Evolutionary conservation across 2,888 invertebrate species (phyloP).

Genomic region (Emmelina monodactyla): DNA sequence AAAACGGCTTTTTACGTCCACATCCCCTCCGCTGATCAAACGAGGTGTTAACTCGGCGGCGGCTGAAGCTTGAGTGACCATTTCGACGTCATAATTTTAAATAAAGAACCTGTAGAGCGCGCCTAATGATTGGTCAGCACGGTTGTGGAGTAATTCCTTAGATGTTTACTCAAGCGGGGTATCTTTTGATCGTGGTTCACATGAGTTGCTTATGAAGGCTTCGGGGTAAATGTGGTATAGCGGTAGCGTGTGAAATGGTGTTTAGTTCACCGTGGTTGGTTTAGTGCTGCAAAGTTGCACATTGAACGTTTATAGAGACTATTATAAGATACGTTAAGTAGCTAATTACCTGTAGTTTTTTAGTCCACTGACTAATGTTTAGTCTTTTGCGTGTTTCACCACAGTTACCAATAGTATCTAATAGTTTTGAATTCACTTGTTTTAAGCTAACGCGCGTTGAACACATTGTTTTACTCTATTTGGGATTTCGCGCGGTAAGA

Average conservation of each 20-base stretch:
- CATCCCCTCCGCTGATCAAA: slow-evolving; percentile 18
- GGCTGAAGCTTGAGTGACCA: slow-evolving; percentile 19
- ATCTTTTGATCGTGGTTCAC: background rate
- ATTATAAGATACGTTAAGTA: no score
- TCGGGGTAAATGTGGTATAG: background rate
- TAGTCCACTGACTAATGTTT: no score
- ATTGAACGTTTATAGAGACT: no score
- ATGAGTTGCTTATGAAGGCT: background rate
- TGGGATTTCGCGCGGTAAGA: no score
- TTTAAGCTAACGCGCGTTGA: no score
- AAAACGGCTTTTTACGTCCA: background rate
- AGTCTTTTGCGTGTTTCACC: no score
- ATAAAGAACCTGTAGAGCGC: slow-evolving; percentile 37
- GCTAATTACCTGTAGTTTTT: no score
- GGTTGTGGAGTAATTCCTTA: background rate
- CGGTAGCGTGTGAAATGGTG: background rate
- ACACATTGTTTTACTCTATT: no score
- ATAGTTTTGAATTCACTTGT: no score
- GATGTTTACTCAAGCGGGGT: background rate
- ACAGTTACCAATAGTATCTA: no score
- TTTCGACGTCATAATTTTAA: slow-evolving; percentile 31
- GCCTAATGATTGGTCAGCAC: slow-evolving; percentile 40
- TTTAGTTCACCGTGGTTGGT: no score
- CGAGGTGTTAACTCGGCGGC: slow-evolving; percentile 16
- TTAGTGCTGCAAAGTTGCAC: no score